Evolutionary conservation across 2,113 vertebrate species (phyloP).

Genomic region (Macheiramphus alcinus): DNA sequence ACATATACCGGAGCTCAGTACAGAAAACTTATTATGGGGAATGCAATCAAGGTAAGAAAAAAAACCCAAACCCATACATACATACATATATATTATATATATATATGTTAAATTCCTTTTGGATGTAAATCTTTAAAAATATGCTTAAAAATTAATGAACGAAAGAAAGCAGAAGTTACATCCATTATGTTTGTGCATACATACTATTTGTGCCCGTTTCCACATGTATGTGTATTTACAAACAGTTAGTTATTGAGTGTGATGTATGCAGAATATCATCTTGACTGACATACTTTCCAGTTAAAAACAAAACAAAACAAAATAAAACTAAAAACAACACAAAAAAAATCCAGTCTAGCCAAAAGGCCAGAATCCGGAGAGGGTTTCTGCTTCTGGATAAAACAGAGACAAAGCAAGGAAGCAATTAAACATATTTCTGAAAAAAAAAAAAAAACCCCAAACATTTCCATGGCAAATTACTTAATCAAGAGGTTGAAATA

Average conservation of each 20-base stretch:
- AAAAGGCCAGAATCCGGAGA: neutral
- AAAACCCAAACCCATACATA: neutral
- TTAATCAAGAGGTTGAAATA: neutral
- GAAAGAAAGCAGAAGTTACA: neutral
- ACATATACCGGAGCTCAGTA: neutral
- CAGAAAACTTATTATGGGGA: neutral
- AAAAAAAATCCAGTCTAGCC: neutral
- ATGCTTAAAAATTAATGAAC: neutral
- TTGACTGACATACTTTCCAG: neutral
- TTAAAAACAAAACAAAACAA: neutral
- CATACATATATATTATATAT: neutral
- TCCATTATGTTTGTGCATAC: neutral
- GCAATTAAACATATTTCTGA: neutral
- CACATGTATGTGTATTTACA: neutral
- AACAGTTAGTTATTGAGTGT: neutral
- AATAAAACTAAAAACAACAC: neutral
- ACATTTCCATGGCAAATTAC: neutral
- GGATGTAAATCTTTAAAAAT: neutral
- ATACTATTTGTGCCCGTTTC: neutral
- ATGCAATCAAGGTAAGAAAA: neutral
- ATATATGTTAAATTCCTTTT: neutral
- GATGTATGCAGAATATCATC: neutral
- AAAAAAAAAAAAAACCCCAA: neutral
- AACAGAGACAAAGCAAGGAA: constrained; percentile 7
- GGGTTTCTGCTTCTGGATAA: neutral